Conservation (phyloP, 2,888 invertebrate genomes). For the Drosophila nr. perissopoda region DNA sequence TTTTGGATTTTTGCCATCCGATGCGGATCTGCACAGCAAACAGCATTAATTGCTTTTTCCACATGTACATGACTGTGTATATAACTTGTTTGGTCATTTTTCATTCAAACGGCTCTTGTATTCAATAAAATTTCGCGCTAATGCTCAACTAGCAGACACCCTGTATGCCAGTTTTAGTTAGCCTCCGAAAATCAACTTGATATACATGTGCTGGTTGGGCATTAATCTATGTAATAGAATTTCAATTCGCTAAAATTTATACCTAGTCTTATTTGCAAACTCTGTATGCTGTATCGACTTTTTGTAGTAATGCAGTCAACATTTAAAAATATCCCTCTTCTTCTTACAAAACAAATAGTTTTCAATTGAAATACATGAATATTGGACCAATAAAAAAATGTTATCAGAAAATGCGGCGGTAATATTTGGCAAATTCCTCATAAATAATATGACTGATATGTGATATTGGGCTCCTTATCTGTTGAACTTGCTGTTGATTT, state of each 20-base stretch:
- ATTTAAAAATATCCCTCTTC: not conserved
- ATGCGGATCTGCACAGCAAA: slow-evolving; percentile 48
- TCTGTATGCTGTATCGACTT: not conserved
- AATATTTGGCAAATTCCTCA: slow-evolving; percentile 22
- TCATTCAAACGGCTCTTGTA: slow-evolving; percentile 37
- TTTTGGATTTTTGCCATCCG: slow-evolving; percentile 37
- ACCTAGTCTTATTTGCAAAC: not conserved
- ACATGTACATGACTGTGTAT: slow-evolving; percentile 9
- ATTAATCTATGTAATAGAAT: not conserved
- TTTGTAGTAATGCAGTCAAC: not conserved
- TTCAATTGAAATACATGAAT: not conserved
- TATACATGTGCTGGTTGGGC: rapidly evolving
- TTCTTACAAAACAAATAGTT: not conserved
- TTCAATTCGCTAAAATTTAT: not conserved
- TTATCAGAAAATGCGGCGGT: slow-evolving; percentile 58
- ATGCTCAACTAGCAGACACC: not conserved
- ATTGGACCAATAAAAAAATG: slow-evolving; percentile 45
- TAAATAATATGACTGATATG: slow-evolving; percentile 36
- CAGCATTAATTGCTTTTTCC: slow-evolving; percentile 72
- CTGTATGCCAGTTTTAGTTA: not conserved
- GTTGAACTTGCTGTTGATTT: slow-evolving; percentile 41
- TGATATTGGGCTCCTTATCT: slow-evolving; percentile 44
- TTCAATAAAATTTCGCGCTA: not conserved
- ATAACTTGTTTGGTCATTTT: slow-evolving; percentile 45
- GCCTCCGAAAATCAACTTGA: not conserved